Conservation (phyloP, 1,140 invertebrate genomes). For the Metopolophium dirhodum region DNA sequence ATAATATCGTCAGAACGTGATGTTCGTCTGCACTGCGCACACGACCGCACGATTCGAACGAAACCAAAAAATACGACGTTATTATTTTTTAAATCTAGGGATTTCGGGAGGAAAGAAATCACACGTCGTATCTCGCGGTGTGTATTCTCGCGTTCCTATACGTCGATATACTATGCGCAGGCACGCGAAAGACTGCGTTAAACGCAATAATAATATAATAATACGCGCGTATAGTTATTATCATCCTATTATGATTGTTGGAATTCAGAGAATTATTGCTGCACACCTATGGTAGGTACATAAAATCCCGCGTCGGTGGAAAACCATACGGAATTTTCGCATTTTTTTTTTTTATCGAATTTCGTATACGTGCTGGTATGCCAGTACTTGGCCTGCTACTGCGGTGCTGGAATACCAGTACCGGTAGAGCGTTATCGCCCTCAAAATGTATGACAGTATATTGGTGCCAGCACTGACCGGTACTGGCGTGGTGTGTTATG, state of each 20-base stretch:
- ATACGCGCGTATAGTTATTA: neutral
- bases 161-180: too few relatives aligned
- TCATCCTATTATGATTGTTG: neutral
- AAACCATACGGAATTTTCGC: too few relatives aligned
- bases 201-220: neutral
- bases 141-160: neutral
- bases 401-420: too few relatives aligned
- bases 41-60: neutral
- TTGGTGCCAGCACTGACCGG: too few relatives aligned
- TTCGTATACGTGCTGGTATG: too few relatives aligned
- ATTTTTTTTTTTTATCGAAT: too few relatives aligned
- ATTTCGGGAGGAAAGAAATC: neutral
- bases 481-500: too few relatives aligned
- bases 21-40: neutral
- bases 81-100: neutral
- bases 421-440: too few relatives aligned
- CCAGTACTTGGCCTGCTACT: too few relatives aligned
- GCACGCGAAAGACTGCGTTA: neutral
- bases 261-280: neutral
- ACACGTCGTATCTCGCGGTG: neutral
- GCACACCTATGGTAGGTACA: too few relatives aligned
- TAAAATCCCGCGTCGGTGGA: too few relatives aligned
- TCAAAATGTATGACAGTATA: too few relatives aligned
- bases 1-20: neutral
- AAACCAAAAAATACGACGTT: neutral